Percentiles rank a stretch among this genome's conserved stretches.
These are phyloP conservation scores for Pimephales promelas DNA, from an alignment of 2,113 vertebrate species.

Conservation along the genomic window DNA sequence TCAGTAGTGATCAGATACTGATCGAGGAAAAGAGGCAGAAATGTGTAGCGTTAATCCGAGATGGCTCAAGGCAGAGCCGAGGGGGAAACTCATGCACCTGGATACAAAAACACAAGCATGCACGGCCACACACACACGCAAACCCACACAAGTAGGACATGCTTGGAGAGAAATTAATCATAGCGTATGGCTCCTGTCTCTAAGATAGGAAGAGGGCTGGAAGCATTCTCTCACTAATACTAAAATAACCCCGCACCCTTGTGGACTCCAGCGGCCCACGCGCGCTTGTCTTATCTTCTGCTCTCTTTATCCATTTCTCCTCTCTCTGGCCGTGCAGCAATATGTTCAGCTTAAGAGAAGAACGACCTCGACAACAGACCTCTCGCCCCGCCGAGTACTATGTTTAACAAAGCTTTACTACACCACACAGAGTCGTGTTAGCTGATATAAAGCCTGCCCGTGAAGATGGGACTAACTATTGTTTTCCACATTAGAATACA, in stretches of 20 bases:
- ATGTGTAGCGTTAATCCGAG: constrained; percentile 50
- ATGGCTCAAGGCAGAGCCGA: constrained; percentile 50
- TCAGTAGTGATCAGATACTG: constrained; percentile 69
- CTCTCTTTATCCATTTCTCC: constrained; percentile 27
- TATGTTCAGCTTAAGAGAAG: not conserved
- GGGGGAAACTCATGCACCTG: constrained; percentile 53
- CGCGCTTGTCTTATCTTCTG: not conserved
- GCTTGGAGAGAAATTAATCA: constrained; percentile 74
- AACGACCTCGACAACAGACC: not conserved
- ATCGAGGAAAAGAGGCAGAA: constrained; percentile 58
- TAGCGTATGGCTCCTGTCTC: constrained; percentile 69
- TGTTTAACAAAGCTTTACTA: constrained; percentile 5
- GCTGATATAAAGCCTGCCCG: not conserved
- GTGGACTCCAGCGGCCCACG: constrained; percentile 29
- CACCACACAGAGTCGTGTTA: not conserved
- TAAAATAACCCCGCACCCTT: constrained; percentile 44
- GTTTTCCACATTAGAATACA: constrained; percentile 10
- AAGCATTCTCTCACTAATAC: constrained; percentile 62
- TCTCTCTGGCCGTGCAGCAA: not conserved
- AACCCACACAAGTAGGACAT: constrained; percentile 60
- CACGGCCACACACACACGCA: not conserved
- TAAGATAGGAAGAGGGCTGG: constrained; percentile 57
- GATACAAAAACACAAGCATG: constrained; percentile 28
- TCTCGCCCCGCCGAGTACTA: not conserved
- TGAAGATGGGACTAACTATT: not conserved